Evolutionary conservation across 1,140 invertebrate species (phyloP), one percentile per base, ranked within the genome.

Genomic region (Aphidius ervi): DNA sequence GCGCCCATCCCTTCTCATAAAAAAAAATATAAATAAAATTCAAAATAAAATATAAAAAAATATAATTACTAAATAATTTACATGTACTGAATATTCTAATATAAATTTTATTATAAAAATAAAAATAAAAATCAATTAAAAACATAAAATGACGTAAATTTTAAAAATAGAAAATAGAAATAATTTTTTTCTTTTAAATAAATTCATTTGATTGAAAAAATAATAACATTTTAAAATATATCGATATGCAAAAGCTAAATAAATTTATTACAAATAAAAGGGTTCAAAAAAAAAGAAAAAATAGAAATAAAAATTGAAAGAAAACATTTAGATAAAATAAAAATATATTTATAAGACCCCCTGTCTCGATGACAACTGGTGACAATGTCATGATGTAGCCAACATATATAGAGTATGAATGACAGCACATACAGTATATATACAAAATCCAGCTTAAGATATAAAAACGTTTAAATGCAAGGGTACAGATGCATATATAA

Each of bases 401-500:
- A 31, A 31, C 23, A 31, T 31, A 23, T 42, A 54, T 10, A 42
- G 52, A 58, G 52, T 60, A 56, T 43, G 66, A 56, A 60, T 55
- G 60, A 61, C 56, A 66, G 67, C 48, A 64, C 66, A 16, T 16
- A 16, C 16, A 31, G 2, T 31, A 31, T 31, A 31, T 31, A 65
- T 56, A 49, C 63, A 66, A 43, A 60, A 68, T 69, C 64, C 68
- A 68, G 72, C 72, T 74, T 74, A 74, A 72, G 70, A 73, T 71
- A 31, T 31, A 65, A 60, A 66, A 67, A 65, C 70, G 72, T 74
- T 73, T 73, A 74, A 70, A 66, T 64, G 65, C 52, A 60, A 59
- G 46, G 53, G 57, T 16, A 16, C 16, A 16, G 16, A 31, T 31
- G 23, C 23, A 31, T 31, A 31, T 31, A 16, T 16, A 16, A 16